phyloP scores from a whole-genome alignment of 2,888 invertebrate genomes.

The Microdon myrmicae region DNA sequence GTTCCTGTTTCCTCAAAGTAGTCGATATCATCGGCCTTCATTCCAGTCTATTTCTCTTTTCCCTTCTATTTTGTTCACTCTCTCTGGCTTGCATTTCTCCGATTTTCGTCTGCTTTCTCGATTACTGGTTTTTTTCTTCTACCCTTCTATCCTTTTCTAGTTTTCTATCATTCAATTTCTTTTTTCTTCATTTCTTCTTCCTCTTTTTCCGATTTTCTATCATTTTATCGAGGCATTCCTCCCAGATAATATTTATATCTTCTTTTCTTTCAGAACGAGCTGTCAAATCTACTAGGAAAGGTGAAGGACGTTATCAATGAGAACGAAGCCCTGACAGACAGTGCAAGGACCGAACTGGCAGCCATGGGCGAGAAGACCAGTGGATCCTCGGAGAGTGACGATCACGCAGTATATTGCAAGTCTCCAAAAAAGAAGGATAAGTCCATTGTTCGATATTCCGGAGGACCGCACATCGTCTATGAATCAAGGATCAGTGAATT shows the following conservation, averaged over 20 bases:
- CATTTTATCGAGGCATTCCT: background rate
- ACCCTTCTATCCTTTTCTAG: too few species aligned
- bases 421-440: constrained; percentile 54
- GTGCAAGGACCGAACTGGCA: constrained; percentile 77
- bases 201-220: too few species aligned
- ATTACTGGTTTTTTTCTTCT: too few species aligned
- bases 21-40: too few species aligned
- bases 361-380: constrained; percentile 66
- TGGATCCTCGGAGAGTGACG: constrained; percentile 71
- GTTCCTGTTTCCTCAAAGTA: too few species aligned
- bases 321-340: constrained; percentile 83
- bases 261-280: constrained; percentile 71
- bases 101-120: too few species aligned
- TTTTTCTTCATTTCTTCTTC: too few species aligned
- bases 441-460: constrained; percentile 68
- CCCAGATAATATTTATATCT: background rate
- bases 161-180: too few species aligned
- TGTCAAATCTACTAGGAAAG: constrained; percentile 80
- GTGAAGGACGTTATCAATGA: constrained; percentile 88
- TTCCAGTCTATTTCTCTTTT: too few species aligned
- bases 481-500: constrained; percentile 86
- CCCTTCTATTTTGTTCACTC: too few species aligned
- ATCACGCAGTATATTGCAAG: constrained; percentile 52
- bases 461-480: constrained; percentile 83
- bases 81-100: too few species aligned